Evolutionary conservation across 2,797 vertebrate species (phyloP), one percentile per base, ranked within the genome.

Genomic region (Pipistrellus nathusii): DNA sequence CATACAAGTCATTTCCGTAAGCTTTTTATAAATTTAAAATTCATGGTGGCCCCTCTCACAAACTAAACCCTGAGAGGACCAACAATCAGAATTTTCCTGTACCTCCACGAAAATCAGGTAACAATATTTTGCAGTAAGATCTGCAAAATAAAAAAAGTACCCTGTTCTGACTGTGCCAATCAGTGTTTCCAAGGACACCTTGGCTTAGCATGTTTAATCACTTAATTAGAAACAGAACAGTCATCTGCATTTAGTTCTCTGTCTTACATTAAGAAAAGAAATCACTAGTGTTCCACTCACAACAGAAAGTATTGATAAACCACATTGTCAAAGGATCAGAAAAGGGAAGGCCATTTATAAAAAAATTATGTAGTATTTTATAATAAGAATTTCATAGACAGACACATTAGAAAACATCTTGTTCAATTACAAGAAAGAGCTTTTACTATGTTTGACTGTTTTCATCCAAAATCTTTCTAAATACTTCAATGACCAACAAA

Each of bases 161-260:
- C 51, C 53, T 32, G 30, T 5, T 75, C 20, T n/a, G 14, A 46
- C 27, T 69, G 23, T 64, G 7, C 59, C 57, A 94, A 94, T 82
- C 38, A 91, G 48, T 53, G 30, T 62, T 95, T 85, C 69, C 92
- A 85, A 85, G 35, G 71, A 93, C 41, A 35, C 6, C 18, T 32
- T 89, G 20, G 38, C 21, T 71, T 69, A 69, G 25, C 48, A 14
- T 87, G 69, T 91, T 55, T 80, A 85, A 93, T 77, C 41, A 93
- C 21, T 82, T 88, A 91, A 85, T 77, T 80, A 89, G 41, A 94
- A 96, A 88, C 6, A 95, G 13, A 88, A 91, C 27, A 73, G 10
- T 89, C 44, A 91, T 73, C 32, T 77, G 32, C n/a, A 93, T 69
- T 83, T 84, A 93, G 51, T 35, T 80, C 17, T 38, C 48, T 59